Percentiles rank a stretch among this genome's conserved stretches.
Conservation (phyloP, 64 coral and sea anemone species). For the Pachyseris speciosa region DNA sequence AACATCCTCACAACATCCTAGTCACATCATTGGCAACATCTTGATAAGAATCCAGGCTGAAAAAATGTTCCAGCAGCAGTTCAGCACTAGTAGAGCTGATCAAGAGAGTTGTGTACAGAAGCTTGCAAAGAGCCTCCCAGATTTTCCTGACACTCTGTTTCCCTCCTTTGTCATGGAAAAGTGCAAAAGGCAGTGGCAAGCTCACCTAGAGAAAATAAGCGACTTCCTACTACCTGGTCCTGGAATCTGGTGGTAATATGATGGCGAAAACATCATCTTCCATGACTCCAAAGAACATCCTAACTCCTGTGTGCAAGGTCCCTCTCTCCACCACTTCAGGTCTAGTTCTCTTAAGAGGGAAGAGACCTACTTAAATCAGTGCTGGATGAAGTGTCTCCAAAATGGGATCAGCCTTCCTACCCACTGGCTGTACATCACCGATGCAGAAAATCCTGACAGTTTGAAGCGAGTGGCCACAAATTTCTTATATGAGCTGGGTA, state of each 20-base stretch:
- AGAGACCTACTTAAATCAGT: conserved; percentile 30
- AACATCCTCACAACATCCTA: conserved; percentile 15
- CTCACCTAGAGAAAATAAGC: conserved; percentile 38
- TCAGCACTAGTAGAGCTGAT: no score
- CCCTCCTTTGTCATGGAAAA: neutral
- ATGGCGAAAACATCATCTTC: no score
- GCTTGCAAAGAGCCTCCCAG: conserved; percentile 11
- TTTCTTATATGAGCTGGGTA: conserved; percentile 2
- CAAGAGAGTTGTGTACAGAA: neutral
- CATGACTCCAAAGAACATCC: neutral
- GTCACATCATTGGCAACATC: neutral
- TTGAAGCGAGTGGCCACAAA: conserved; percentile 21
- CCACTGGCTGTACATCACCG: neutral
- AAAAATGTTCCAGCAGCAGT: no score
- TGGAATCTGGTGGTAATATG: conserved; percentile 41
- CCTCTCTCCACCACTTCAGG: conserved; percentile 36
- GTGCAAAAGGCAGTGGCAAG: conserved; percentile 22
- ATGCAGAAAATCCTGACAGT: neutral
- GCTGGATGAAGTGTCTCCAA: conserved; percentile 37
- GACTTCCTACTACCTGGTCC: conserved; percentile 29
- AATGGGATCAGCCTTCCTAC: neutral
- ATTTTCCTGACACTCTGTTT: no score
- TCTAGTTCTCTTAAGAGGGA: conserved; percentile 42
- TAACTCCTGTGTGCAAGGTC: neutral
- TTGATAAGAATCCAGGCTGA: conserved; percentile 48